Conservation (phyloP, 2,888 invertebrate species). For the Eristalis tenax region DNA sequence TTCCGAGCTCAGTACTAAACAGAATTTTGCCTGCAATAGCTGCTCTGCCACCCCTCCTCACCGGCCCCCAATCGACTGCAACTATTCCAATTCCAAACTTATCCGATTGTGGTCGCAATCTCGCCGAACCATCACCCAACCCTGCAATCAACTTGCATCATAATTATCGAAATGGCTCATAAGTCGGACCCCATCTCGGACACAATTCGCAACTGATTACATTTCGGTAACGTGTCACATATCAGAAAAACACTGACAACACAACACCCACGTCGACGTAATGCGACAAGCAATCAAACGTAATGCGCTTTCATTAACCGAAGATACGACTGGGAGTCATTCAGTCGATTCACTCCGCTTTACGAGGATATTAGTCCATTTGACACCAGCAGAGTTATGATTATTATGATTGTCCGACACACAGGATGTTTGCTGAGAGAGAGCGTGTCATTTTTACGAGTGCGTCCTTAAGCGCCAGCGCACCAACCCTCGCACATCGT, state of each 20-base stretch:
- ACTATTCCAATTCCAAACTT: background rate
- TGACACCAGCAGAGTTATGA: conserved; percentile 54
- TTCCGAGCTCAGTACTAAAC: too few relatives aligned
- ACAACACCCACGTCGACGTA: conserved; percentile 21
- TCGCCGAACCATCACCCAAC: background rate
- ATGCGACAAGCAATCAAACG: conserved; percentile 62
- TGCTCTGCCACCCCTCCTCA: background rate
- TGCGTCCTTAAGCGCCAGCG: background rate
- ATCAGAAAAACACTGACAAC: background rate
- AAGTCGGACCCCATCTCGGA: background rate
- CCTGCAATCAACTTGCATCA: background rate
- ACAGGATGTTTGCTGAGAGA: background rate
- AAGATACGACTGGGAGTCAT: conserved; percentile 20
- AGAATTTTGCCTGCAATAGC: too few relatives aligned
- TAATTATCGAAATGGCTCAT: background rate
- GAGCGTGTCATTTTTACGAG: conserved; percentile 48
- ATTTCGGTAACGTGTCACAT: background rate
- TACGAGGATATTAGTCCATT: conserved; percentile 35
- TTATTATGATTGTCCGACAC: conserved; percentile 64
- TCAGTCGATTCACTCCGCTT: conserved; percentile 21
- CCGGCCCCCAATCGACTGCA: background rate
- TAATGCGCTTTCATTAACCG: conserved; percentile 59
- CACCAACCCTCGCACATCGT: background rate
- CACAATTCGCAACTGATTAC: background rate
- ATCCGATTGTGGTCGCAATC: background rate